Base-by-base conservation (phyloP, 2,113 vertebrate genomes). In the Lophochroa leadbeateri region DNA sequence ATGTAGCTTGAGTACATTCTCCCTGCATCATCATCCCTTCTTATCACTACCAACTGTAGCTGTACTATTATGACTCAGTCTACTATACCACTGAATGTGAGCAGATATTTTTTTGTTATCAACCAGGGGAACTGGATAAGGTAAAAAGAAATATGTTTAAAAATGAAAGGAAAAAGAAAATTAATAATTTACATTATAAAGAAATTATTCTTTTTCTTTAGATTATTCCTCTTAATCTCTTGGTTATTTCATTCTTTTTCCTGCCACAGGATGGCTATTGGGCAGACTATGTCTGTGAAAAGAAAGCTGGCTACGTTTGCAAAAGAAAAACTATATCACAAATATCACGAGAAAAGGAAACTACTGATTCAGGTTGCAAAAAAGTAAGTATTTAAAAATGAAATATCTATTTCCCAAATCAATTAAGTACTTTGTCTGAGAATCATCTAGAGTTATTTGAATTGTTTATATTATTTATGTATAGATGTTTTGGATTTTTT, bases 251-350 rank as follows among this genome's bases (percentile, higher is more conserved):
- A 75, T 63, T 83, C 7, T 35, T 79, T 68, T 29, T 82, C 28
- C 25, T 84, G 21, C 8, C 55, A 58, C 47, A 97, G 96, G 52
- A 89, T 89, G 90, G 92, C 13, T 94, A 94, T 55, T 96, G 95
- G 92, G 92, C 90, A 75, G 96, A 96, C n/a, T 15, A 81, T 5
- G 3, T 28, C 28, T 96, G 96, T 84, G 81, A 89, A 60, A 84
- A 75, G 64, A 91, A 87, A 85, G 92, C 74, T 71, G 95, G 96
- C 4, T 96, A 95, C 50, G 68, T 97, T 64, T 97, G 95, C 84
- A 96, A 97, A 84, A 95, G 50, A 82, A 95, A 94, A 81, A 37
- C 50, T 43, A 4, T 46, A 43, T 13, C 55, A 53, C 64, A 68
- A 91, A 69, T 2, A 91, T 19, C 21, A n/a, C 19, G 50, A 71